Evolutionary conservation across 2,113 vertebrate genomes (phyloP).

Genomic region (Herpetotheres cachinnans): DNA sequence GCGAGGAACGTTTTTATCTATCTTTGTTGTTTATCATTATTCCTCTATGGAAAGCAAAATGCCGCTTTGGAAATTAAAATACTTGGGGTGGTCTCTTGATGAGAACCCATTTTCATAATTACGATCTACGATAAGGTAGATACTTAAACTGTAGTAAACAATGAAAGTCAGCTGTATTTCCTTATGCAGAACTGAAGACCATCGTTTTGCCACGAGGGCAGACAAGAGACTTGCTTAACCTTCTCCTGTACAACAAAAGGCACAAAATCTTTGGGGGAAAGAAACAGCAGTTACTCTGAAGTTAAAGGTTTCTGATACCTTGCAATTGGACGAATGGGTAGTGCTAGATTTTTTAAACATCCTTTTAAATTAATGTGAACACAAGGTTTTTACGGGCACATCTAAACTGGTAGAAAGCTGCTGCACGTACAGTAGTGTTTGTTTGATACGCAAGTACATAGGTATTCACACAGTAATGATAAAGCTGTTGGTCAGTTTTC

Average conservation of each 20-base stretch:
- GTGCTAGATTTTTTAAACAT: background rate
- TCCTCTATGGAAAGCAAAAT: background rate
- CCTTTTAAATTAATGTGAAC: background rate
- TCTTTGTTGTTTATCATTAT: accelerated
- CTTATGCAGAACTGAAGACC: background rate
- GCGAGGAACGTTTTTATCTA: accelerated
- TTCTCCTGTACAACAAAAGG: accelerated
- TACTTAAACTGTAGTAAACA: background rate
- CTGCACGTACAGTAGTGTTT: background rate
- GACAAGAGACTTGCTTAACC: no score
- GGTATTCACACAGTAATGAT: background rate
- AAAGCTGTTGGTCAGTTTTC: background rate
- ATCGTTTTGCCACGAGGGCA: background rate
- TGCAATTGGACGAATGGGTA: background rate
- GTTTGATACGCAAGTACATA: background rate
- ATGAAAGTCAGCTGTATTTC: background rate
- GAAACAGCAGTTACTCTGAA: background rate
- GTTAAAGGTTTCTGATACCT: background rate
- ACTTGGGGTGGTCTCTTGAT: accelerated
- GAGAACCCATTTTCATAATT: background rate
- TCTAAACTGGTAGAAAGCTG: background rate
- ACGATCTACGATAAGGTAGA: background rate
- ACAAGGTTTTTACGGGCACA: background rate
- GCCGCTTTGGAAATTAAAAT: background rate
- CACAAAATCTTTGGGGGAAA: background rate